phyloP scores from a whole-genome alignment of 2,113 vertebrate species.

The Pachyramphus minor region DNA sequence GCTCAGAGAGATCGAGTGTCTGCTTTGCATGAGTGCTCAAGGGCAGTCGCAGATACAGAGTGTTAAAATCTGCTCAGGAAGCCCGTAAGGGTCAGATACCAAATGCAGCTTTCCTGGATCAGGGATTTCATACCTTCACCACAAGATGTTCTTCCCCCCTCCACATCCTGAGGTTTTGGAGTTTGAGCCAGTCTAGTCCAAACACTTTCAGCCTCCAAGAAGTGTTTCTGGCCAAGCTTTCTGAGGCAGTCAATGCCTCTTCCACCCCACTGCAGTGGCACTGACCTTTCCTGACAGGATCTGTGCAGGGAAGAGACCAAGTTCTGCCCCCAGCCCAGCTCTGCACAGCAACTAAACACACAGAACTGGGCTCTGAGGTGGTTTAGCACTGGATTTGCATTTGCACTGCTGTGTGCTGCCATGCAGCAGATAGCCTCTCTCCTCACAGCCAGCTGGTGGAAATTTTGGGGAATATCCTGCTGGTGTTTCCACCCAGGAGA shows the following conservation, averaged over 20 bases:
- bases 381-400: neutral
- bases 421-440: neutral
- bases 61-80: neutral
- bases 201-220: neutral
- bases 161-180: neutral
- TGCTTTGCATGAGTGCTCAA: neutral
- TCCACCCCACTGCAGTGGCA: too few species aligned
- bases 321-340: neutral
- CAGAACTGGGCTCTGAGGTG: neutral
- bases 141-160: neutral
- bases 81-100: neutral
- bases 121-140: neutral
- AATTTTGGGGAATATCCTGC: neutral
- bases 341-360: neutral
- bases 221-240: neutral
- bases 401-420: neutral
- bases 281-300: neutral
- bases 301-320: neutral
- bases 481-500: neutral
- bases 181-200: neutral
- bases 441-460: neutral
- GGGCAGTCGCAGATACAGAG: rapidly evolving
- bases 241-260: neutral
- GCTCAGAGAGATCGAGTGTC: neutral
- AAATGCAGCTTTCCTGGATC: neutral